Conservation (phyloP, 2,888 invertebrate species). For the Amblyjoppa proteus region DNA sequence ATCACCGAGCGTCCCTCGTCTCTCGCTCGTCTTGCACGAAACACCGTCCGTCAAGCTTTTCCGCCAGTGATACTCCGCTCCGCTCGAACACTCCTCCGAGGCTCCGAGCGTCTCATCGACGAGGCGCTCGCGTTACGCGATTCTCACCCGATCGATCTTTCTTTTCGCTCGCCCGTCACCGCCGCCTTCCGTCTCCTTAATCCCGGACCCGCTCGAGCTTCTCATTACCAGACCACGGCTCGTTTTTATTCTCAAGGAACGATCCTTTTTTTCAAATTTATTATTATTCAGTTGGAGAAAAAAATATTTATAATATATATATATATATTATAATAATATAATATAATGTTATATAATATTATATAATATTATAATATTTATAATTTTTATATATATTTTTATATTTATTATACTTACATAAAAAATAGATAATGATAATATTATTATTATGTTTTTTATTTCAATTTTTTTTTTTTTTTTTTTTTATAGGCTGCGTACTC, state of each 20-base stretch:
- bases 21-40: not conserved
- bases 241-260: not conserved
- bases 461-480: too few relatives aligned
- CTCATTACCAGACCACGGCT: not conserved
- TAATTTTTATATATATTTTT: too few relatives aligned
- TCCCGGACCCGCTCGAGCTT: not conserved
- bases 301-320: too few relatives aligned
- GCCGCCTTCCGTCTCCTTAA: not conserved
- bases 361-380: too few relatives aligned
- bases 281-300: not conserved
- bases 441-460: too few relatives aligned
- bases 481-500: too few relatives aligned
- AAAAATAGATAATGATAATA: too few relatives aligned
- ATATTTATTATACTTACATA: too few relatives aligned
- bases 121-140: not conserved
- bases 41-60: slow-evolving; percentile 1
- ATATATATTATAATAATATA: too few relatives aligned
- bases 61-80: slow-evolving; percentile 3
- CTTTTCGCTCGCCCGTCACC: not conserved
- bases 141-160: slow-evolving; percentile 37
- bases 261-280: not conserved
- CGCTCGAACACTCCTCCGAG: not conserved
- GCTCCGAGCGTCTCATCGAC: slow-evolving; percentile 5
- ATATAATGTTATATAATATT: too few relatives aligned
- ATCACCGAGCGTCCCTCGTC: not conserved